Evolutionary conservation across 1,140 invertebrate genomes (phyloP), one percentile per base, ranked within the genome.

Genomic region (Acromyrmex echinatior): DNA sequence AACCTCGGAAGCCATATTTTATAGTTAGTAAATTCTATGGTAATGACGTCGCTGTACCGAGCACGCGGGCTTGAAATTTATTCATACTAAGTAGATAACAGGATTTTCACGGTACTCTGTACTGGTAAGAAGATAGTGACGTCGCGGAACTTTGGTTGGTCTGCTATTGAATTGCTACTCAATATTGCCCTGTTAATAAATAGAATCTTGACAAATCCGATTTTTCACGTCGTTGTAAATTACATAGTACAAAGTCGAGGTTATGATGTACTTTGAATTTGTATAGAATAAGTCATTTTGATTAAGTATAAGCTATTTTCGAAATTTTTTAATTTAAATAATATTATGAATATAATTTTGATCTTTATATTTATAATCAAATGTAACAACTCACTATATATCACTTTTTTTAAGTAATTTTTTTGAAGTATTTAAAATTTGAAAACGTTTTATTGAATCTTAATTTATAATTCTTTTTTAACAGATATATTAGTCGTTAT

Each of bases 81-180:
- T 84, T 84, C 80, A 84, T 74, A 84, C 80, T 84, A 84, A 84
- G 80, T 84, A 84, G 68, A 74, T 84, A 84, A 84, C 80, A 84
- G 70, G 80, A 84, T 84, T 84, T 70, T 84, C 31, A 58, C 70
- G 70, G 80, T 82, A 18, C 53, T 82, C 68, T 10, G 16, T 71
- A 31, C 53, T 60, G 53, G 12, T 84, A 84, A 84, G 80, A 84
- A 49, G 56, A 84, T 84, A 84, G 56, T 39, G 25, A 73, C 68
- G 56, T 81, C 51, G 79, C 28, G 39, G 39, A 25, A 73, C 21
- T 74, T 74, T 31, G 28, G 35, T 58, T 21, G n/a, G 14, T 51
- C 10, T 4, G 35, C 18, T 49, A 62, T 74, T 74, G 53, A 82
- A 73, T 82, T 62, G 53, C 18, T 21, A 51, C 39, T 74, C 70